Conservation (phyloP, 2,797 vertebrate genomes). For the Rousettus madagascariensis region DNA sequence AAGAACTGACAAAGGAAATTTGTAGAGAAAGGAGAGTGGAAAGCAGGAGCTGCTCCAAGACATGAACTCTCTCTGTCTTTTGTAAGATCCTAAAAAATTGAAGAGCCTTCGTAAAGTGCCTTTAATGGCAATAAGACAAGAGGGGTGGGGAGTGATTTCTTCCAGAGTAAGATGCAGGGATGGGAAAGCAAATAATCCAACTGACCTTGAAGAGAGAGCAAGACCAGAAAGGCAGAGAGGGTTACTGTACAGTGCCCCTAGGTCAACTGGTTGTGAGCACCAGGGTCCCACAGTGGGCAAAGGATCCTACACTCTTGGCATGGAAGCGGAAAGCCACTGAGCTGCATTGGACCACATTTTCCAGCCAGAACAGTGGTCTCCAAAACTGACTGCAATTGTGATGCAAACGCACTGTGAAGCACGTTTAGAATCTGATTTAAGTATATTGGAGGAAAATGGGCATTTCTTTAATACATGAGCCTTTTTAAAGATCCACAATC, state of each 20-base stretch:
- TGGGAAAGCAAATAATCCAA: background rate
- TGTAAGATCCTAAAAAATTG: background rate
- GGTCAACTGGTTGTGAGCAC: background rate
- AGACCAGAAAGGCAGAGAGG: background rate
- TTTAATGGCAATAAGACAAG: background rate
- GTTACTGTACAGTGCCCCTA: background rate
- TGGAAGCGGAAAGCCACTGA: constrained; percentile 2
- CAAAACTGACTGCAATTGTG: background rate
- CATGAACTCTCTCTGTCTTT: background rate
- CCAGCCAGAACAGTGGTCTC: background rate
- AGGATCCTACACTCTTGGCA: background rate
- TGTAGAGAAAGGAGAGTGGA: background rate
- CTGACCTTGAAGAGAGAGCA: background rate
- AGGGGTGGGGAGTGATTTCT: background rate
- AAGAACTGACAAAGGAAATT: background rate
- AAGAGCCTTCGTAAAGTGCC: constrained; percentile 9
- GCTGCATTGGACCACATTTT: background rate
- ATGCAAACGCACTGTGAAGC: background rate
- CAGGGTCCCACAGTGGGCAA: background rate
- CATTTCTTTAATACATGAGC: background rate
- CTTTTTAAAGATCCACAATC: background rate
- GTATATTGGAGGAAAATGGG: background rate
- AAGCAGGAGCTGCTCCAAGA: background rate
- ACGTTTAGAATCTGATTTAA: background rate
- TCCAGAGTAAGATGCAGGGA: background rate